Evolutionary conservation across 92 coral and sea anemone species (phyloP).

Genomic region (Diadumene lineata): DNA sequence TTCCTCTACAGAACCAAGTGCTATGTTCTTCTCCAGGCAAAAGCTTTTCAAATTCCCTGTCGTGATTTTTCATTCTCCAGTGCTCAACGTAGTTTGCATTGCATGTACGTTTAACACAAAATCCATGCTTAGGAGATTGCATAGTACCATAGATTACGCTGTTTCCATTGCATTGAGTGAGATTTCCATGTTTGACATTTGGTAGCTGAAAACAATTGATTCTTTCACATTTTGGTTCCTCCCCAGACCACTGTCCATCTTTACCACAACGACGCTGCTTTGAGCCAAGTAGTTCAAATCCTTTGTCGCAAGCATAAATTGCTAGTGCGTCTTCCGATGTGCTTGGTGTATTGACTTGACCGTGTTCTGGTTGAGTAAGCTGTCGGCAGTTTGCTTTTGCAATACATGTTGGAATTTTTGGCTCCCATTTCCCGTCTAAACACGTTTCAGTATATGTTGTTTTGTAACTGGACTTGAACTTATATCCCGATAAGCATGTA

Average conservation of each 20-base stretch:
- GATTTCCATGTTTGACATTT: conserved; percentile 8
- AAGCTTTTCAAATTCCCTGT: conserved; percentile 14
- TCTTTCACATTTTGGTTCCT: conserved; percentile 18
- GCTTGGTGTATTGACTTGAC: conserved; percentile 9
- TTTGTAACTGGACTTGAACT: not conserved
- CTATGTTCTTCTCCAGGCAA: not conserved
- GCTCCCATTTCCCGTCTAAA: conserved; percentile 27
- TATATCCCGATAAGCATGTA: conserved; percentile 10
- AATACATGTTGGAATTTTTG: conserved; percentile 8
- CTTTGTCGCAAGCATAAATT: conserved; percentile 21
- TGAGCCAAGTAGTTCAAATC: conserved; percentile 16
- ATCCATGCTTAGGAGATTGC: conserved; percentile 24
- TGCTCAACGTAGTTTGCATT: conserved; percentile 5
- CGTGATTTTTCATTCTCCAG: not conserved
- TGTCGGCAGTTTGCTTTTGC: conserved; percentile 11
- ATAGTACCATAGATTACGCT: conserved; percentile 11
- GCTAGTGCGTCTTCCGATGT: conserved; percentile 27
- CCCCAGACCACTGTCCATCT: conserved; percentile 24
- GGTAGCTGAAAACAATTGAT: conserved; percentile 23
- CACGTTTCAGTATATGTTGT: conserved; percentile 8
- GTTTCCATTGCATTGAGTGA: not conserved
- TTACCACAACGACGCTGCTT: conserved; percentile 13
- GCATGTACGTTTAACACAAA: conserved; percentile 25
- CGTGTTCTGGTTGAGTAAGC: conserved; percentile 1
- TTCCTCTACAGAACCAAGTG: not conserved